Conservation (phyloP, 2,797 vertebrate species). For the Clarias laeviceps region DNA sequence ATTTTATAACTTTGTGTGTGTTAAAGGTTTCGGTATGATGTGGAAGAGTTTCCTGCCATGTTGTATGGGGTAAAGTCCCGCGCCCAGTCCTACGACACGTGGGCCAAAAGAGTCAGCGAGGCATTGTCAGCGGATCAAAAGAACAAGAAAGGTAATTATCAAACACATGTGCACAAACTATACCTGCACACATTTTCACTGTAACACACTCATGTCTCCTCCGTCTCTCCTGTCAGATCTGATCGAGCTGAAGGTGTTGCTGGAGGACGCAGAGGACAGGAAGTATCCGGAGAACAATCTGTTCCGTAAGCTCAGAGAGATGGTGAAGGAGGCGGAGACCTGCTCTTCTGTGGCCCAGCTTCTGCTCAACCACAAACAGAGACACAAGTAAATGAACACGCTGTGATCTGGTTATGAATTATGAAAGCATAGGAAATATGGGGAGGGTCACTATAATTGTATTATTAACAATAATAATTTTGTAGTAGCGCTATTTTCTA, state of each 20-base stretch:
- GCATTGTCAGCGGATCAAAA: constrained; percentile 90
- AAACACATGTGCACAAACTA: no score
- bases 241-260: constrained; percentile 91
- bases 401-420: not conserved
- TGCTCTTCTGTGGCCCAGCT: constrained; percentile 97
- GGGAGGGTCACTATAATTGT: not conserved
- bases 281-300: constrained; percentile 95
- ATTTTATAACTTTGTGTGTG: not conserved
- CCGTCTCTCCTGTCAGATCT: constrained; percentile 77
- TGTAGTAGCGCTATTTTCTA: not conserved
- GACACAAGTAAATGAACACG: constrained; percentile 79
- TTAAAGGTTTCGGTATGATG: constrained; percentile 89
- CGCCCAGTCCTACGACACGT: constrained; percentile 95
- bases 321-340: constrained; percentile 96
- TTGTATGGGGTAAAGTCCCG: constrained; percentile 92
- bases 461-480: not conserved
- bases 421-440: not conserved
- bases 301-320: constrained; percentile 88
- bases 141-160: constrained; percentile 90
- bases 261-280: constrained; percentile 96
- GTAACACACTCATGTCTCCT: not conserved
- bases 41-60: constrained; percentile 93
- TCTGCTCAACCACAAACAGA: constrained; percentile 94
- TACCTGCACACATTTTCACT: no score
- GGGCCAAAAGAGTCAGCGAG: constrained; percentile 92